Evolutionary conservation across 2,113 vertebrate genomes (phyloP).

Genomic region (Guaruba guarouba): DNA sequence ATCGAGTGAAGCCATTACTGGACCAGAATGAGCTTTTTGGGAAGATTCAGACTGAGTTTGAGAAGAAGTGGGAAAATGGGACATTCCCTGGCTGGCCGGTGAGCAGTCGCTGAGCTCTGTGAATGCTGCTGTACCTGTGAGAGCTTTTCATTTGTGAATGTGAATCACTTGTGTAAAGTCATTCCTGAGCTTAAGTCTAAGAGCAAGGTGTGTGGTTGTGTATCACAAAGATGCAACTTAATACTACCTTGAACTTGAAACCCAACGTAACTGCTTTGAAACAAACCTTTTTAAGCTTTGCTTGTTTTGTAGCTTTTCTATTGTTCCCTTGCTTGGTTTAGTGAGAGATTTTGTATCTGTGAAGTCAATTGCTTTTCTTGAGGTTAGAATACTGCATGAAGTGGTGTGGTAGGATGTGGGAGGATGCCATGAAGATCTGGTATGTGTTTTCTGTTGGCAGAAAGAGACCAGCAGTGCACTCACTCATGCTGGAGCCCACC

Average conservation of each 20-base stretch:
- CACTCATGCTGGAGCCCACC: conserved; percentile 94
- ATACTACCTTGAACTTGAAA: not conserved
- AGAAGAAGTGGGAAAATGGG: conserved; percentile 96
- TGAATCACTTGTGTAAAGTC: fast-evolving
- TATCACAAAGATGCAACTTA: not conserved
- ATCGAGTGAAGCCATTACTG: conserved; percentile 91
- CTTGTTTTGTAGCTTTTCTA: not conserved
- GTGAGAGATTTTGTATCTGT: not conserved
- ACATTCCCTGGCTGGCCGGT: conserved; percentile 97
- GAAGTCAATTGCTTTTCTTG: not conserved
- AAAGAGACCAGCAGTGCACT: conserved; percentile 98
- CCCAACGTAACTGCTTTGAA: fast-evolving
- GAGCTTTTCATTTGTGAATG: not conserved
- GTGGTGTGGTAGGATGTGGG: not conserved
- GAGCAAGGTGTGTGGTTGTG: not conserved
- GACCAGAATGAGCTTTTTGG: conserved; percentile 97
- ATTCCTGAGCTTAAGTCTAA: no score
- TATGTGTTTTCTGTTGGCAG: conserved; percentile 62
- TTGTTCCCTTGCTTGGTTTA: not conserved
- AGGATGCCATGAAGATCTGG: not conserved
- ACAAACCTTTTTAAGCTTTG: fast-evolving
- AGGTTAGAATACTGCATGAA: not conserved
- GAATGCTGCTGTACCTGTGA: not conserved
- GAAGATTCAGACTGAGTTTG: conserved; percentile 92
- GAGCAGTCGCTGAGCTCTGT: not conserved